Conservation (phyloP, 2,113 vertebrate genomes). For the Hyla sarda region DNA sequence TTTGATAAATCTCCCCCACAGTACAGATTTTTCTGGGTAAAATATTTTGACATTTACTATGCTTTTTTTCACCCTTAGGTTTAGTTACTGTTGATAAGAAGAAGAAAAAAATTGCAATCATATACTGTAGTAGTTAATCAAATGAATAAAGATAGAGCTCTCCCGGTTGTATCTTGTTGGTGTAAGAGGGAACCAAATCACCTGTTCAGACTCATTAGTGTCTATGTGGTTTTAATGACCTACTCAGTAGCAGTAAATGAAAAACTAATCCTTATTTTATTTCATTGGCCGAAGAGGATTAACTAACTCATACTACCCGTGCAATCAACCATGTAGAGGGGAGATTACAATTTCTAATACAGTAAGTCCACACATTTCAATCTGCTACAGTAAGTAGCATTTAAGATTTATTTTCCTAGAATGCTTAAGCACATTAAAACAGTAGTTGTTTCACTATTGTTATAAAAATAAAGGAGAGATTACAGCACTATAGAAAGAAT, state of each 20-base stretch:
- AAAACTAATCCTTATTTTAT: slow-evolving; percentile 74
- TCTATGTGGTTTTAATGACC: slow-evolving; percentile 71
- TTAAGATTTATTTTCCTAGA: slow-evolving; percentile 68
- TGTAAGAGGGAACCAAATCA: slow-evolving; percentile 69
- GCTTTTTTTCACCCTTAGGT: not conserved
- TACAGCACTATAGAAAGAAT: not conserved
- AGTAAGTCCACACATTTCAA: slow-evolving; percentile 70
- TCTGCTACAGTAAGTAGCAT: slow-evolving; percentile 69
- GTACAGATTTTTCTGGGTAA: no score
- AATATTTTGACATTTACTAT: slow-evolving; percentile 59
- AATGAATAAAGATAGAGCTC: slow-evolving; percentile 58
- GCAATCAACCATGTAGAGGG: slow-evolving; percentile 63
- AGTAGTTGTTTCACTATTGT: slow-evolving; percentile 34
- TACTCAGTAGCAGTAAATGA: slow-evolving; percentile 69
- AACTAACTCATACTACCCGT: slow-evolving; percentile 67
- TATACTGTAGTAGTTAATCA: slow-evolving; percentile 19
- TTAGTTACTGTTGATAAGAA: not conserved
- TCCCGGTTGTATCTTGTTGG: slow-evolving; percentile 61
- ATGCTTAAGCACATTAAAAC: slow-evolving; percentile 64
- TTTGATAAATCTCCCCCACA: no score
- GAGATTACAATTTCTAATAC: slow-evolving; percentile 68
- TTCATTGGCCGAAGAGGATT: slow-evolving; percentile 69
- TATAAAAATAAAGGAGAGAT: not conserved
- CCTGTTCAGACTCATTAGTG: slow-evolving; percentile 68
- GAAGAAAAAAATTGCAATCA: no score